Evolutionary conservation across 2,797 vertebrate genomes (phyloP), one percentile per base, ranked within the genome.

Genomic region (Gymnothorax reevesii): DNA sequence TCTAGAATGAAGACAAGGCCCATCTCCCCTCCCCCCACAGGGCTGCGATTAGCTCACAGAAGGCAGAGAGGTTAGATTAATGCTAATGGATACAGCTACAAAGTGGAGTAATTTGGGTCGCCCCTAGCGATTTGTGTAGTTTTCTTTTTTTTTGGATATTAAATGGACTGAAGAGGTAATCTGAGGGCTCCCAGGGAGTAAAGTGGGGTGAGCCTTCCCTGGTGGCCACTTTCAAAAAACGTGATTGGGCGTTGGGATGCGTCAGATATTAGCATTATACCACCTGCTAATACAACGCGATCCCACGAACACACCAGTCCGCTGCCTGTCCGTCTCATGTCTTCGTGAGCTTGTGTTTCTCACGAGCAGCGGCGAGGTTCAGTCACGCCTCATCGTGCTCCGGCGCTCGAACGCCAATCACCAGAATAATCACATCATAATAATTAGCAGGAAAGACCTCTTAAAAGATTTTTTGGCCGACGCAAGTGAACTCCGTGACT

Each of bases 71-170:
- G 10, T 49, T 83, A 49, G 7, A 9, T 55, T 33, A 82, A 66
- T 54, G 52, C 85, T 88, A 88, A 89, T 88, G 83, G 88, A n/a
- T 22, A 57, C 59, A 64, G 25, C n/a, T 5, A 82, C 86, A 33
- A 87, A 57, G 55, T 54, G 20, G 82, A 64, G 59, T 83, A 66
- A 83, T 82, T 73, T 25, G 66, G 85, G 9, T 80, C 10, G 25
- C 52, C 54, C 57, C n/a, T n/a, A 20, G 59, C 20, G 79, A 20
- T 60, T 69, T 69, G 9, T 69, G 66, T 25, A 27, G 9, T 59
- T 20, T 71, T 25, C 54, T 12, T 27, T 33, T 71, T 9, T 25
- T 25, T 73, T 82, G 20, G 7, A 49, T 7, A 9, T 57, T 6
- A 83, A 83, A 86, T 59, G 85, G 62, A 57, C 64, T 52, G 73